Conservation (phyloP, 2,113 vertebrate genomes). For the Glaucidium brasilianum region DNA sequence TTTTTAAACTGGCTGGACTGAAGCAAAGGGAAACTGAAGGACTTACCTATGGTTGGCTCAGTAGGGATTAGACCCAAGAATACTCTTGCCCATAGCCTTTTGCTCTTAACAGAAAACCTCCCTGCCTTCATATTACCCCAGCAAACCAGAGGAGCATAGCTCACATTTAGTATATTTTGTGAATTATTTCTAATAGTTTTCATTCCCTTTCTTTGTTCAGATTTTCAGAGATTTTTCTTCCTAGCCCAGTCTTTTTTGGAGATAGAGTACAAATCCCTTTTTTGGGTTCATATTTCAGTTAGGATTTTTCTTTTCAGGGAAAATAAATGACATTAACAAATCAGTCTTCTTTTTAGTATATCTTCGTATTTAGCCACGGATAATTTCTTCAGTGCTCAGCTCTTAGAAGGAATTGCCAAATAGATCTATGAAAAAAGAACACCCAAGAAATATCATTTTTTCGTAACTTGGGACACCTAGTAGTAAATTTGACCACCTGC, state of each 20-base stretch:
- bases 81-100: background rate
- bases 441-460: background rate
- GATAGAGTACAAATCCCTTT: background rate
- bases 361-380: background rate
- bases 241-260: background rate
- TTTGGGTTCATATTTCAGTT: background rate
- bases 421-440: background rate
- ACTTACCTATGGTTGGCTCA: background rate
- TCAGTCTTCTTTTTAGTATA: background rate
- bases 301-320: background rate
- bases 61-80: conserved; percentile 7
- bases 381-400: background rate
- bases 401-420: background rate
- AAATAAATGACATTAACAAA: background rate
- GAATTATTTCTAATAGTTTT: background rate
- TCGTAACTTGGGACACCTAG: background rate
- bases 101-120: background rate
- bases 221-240: background rate
- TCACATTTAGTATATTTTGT: background rate
- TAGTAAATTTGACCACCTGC: background rate
- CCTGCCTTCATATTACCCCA: background rate
- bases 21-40: conserved; percentile 2
- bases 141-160: background rate
- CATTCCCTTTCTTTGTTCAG: background rate
- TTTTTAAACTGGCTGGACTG: conserved; percentile 33